Evolutionary conservation across 1,140 invertebrate species (phyloP), one percentile per base, ranked within the genome.

Genomic region (Colletes gigas): DNA sequence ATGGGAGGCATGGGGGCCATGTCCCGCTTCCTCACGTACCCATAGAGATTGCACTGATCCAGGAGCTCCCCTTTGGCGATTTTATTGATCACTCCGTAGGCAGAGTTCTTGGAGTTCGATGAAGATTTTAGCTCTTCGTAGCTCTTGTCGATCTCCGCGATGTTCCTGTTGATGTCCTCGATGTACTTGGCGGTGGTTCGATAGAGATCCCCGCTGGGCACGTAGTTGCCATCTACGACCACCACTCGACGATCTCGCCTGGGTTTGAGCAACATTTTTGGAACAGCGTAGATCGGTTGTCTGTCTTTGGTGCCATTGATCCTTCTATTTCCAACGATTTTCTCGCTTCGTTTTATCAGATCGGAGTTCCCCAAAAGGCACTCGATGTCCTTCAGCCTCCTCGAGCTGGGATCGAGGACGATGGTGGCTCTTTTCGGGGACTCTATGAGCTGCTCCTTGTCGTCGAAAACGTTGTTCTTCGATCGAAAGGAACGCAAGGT

Each of bases 1-100:
- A 92, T 93, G 0, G 91, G 92, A 0, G 84, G 89, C 92, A 93
- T 92, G 5, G 92, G 92, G 2, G 84, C 91, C 90, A 93, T 93
- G 76, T 90, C 88, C 39, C 89, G 85, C 12, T 88, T 92, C 67
- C 86, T 83, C 14, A 71, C 72, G 60, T 88, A 81, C 19, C 83
- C 67, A 9, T 81, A 89, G 1, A 89, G 54, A 19, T 86, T 85
- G 30, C 62, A 60, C 4, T 78, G 59, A 41, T 83, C 75, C 5
- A 41, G 14, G 1, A 66, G 30, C 10, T 83, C 71, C 1, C 70
- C 71, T 55, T 88, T 87, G 2, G 81, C 69, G 14, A 90, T 84
- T 65, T 89, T 91, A 5, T 90, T 91, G 19, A 89, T 91, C 14
- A 92, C 83, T 0, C 90, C 90, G 41, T 92, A 92, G 2, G 83